These are phyloP conservation scores for Himalopsyche kuldschensis DNA, from an alignment of 2,888 invertebrate species.

Conservation along the genomic window DNA sequence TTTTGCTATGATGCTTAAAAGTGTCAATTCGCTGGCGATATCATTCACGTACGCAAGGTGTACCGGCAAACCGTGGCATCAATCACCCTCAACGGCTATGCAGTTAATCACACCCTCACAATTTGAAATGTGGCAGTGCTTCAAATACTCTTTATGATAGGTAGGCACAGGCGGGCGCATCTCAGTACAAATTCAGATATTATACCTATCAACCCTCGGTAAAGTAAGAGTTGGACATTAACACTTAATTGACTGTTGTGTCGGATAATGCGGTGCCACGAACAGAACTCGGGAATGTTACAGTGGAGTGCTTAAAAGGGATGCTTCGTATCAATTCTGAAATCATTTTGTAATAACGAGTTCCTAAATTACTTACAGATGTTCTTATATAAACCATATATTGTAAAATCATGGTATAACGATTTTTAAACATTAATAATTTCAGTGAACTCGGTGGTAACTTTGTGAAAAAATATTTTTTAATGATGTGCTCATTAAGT, in stretches of 20 bases:
- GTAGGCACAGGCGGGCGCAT: neutral
- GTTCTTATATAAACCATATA: no score
- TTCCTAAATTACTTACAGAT: no score
- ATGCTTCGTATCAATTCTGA: neutral
- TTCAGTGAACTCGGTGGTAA: no score
- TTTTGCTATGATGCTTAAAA: neutral
- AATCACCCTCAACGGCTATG: neutral
- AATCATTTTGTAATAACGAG: neutral
- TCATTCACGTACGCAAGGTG: no score
- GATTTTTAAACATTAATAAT: no score
- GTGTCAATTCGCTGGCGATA: neutral
- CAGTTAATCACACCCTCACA: neutral
- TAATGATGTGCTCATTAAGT: no score
- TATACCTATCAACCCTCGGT: neutral
- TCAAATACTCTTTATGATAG: neutral
- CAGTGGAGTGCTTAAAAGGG: neutral
- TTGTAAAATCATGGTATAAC: no score
- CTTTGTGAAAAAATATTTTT: no score
- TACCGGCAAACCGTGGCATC: neutral
- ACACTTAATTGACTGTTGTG: conserved; percentile 39
- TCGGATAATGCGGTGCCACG: conserved; percentile 24
- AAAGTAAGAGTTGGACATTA: conserved; percentile 25
- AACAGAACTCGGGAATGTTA: neutral
- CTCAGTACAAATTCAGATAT: neutral
- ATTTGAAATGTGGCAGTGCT: neutral